Evolutionary conservation across 2,797 vertebrate species (phyloP).

Genomic region (Sebastes oblongus): DNA sequence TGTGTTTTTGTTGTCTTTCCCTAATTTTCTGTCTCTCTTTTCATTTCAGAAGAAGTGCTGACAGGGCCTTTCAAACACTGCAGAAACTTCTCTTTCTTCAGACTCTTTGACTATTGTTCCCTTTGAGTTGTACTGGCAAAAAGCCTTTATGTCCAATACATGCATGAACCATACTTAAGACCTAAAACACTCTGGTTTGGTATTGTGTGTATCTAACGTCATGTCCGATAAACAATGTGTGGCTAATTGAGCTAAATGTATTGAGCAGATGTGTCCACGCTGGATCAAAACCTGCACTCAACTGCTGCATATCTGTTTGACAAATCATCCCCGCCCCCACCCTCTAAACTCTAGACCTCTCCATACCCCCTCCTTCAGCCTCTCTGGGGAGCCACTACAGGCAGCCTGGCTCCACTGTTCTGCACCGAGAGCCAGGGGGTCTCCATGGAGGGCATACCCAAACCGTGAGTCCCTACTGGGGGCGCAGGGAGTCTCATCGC

Average conservation of each 20-base stretch:
- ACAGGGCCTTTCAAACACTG: constrained; percentile 56
- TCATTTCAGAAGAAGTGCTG: constrained; percentile 57
- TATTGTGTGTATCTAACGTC: not conserved
- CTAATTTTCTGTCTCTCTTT: constrained; percentile 50
- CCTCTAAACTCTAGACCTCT: constrained; percentile 6
- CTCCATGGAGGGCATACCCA: constrained; percentile 45
- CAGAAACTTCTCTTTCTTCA: constrained; percentile 27
- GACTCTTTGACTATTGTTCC: constrained; percentile 53
- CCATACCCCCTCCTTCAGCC: not conserved
- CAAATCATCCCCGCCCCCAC: constrained; percentile 8
- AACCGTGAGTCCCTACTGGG: constrained; percentile 37
- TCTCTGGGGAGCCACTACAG: constrained; percentile 43
- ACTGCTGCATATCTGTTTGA: constrained; percentile 35
- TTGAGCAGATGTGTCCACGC: constrained; percentile 34
- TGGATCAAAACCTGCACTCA: constrained; percentile 16
- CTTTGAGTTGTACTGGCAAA: constrained; percentile 27
- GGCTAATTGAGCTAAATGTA: constrained; percentile 11
- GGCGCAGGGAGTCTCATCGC: constrained; percentile 54
- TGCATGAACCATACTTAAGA: constrained; percentile 4
- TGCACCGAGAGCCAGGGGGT: constrained; percentile 26
- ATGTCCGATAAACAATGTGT: constrained; percentile 28
- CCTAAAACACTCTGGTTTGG: not conserved
- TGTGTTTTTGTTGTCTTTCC: constrained; percentile 74
- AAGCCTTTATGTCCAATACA: constrained; percentile 32
- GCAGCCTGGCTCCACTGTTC: constrained; percentile 61